phyloP scores from a whole-genome alignment of 2,113 vertebrate species.

The Nycticryphes semicollaris region DNA sequence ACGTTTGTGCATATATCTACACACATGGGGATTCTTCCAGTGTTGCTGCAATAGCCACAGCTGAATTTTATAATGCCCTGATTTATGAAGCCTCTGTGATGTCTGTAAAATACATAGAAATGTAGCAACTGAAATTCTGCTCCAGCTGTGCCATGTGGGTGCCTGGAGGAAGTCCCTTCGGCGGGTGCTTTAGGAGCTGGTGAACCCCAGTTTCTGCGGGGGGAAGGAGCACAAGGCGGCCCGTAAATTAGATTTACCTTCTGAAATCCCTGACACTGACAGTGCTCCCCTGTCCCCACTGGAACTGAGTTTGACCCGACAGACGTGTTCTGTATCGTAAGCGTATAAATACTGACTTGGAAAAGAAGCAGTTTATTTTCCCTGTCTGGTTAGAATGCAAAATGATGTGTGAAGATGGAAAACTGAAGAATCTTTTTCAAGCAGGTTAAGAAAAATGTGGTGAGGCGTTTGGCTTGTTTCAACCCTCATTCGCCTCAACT shows the following conservation, averaged over 20 bases:
- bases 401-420: neutral
- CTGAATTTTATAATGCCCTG: neutral
- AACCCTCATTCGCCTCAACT: neutral
- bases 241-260: neutral
- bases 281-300: neutral
- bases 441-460: neutral
- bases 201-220: neutral
- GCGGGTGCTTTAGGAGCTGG: neutral
- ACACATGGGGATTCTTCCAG: accelerated
- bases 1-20: neutral
- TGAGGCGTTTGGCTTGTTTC: neutral
- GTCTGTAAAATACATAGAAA: too few relatives aligned
- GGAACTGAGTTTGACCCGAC: neutral
- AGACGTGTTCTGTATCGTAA: neutral
- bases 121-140: too few relatives aligned
- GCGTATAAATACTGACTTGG: neutral
- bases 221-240: neutral
- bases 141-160: accelerated
- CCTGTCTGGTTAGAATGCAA: neutral
- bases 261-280: neutral
- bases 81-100: neutral
- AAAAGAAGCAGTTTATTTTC: neutral
- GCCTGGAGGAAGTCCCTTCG: too few relatives aligned
- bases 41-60: neutral
- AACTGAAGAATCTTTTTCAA: neutral